phyloP scores from a whole-genome alignment of 1,140 invertebrate species.

The Pseudobourletiella spinata region DNA sequence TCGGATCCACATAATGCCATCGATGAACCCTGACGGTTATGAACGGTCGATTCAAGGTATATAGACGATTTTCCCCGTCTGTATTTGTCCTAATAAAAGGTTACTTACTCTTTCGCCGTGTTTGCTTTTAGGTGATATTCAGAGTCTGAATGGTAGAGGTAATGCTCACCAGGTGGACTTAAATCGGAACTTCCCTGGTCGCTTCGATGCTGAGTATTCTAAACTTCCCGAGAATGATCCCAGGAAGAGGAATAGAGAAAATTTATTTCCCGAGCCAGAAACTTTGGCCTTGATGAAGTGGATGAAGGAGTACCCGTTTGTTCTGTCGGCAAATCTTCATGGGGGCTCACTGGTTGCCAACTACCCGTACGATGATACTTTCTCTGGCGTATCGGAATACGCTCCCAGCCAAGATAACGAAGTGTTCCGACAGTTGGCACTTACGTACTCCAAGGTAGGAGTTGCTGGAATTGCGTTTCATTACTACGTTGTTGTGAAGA shows the following conservation, averaged over 20 bases:
- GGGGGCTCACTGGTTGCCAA: constrained; percentile 89
- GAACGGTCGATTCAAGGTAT: constrained; percentile 59
- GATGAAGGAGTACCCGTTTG: constrained; percentile 77
- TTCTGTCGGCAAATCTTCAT: constrained; percentile 92
- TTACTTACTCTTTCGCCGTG: too few relatives aligned
- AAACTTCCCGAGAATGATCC: constrained; percentile 11
- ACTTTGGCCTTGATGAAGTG: constrained; percentile 86
- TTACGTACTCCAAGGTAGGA: constrained; percentile 68
- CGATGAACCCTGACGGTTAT: constrained; percentile 98
- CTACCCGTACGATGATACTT: constrained; percentile 80
- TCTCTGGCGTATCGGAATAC: constrained; percentile 35
- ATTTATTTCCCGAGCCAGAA: constrained; percentile 64
- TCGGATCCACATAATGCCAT: constrained; percentile 84
- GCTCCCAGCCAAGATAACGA: constrained; percentile 67
- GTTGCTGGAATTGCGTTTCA: background rate
- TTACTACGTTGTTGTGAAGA: background rate
- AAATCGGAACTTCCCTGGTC: constrained; percentile 95
- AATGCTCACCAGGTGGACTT: constrained; percentile 82
- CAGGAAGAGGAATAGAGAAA: constrained; percentile 45
- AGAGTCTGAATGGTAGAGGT: constrained; percentile 56
- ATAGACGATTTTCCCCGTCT: too few relatives aligned
- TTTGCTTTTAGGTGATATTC: constrained; percentile 58
- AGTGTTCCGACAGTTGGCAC: constrained; percentile 71
- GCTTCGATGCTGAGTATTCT: constrained; percentile 48
- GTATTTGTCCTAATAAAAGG: background rate